These are phyloP conservation scores for Andrena flavipes DNA, from an alignment of 2,888 invertebrate species.

Conservation along the genomic window DNA sequence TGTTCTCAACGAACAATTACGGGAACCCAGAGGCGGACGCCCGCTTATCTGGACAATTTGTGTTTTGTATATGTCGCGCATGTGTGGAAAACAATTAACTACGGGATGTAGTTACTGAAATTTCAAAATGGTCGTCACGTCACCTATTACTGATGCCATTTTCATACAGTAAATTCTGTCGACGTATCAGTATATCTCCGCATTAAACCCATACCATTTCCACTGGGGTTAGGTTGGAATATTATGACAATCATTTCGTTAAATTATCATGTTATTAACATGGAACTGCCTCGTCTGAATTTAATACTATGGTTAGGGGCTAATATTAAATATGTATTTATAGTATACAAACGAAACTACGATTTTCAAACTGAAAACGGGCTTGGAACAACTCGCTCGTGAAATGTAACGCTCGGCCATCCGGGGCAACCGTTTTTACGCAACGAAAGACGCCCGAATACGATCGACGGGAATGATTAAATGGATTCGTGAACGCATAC, in stretches of 20 bases:
- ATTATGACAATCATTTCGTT: background rate
- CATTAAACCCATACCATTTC: background rate
- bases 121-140: background rate
- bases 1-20: background rate
- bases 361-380: background rate
- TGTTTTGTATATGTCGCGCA: background rate
- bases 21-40: background rate
- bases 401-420: slow-evolving; percentile 10
- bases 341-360: background rate
- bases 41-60: background rate
- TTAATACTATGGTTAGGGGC: background rate
- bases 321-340: background rate
- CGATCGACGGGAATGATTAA: slow-evolving; percentile 29
- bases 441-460: background rate
- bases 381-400: background rate
- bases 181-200: background rate
- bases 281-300: background rate
- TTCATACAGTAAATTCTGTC: too few species aligned
- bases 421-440: slow-evolving; percentile 6
- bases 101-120: background rate
- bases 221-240: background rate
- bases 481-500: slow-evolving; percentile 32
- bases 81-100: background rate
- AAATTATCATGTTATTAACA: background rate
- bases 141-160: too few species aligned